Evolutionary conservation across 2,888 invertebrate species (phyloP).

Genomic region (Spicauda simplicius): DNA sequence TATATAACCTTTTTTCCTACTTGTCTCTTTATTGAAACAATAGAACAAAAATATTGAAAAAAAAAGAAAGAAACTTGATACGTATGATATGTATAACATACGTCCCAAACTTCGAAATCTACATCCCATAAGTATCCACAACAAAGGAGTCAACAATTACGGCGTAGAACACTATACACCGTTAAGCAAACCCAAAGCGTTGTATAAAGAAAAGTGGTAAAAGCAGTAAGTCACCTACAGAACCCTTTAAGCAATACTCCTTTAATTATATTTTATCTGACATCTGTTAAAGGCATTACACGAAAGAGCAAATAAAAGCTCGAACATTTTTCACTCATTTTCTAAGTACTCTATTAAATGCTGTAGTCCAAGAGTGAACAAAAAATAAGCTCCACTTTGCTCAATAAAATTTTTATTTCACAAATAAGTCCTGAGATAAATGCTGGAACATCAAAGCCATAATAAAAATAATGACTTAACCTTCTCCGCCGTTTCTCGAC

Average conservation of each 20-base stretch:
- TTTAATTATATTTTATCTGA: constrained; percentile 4
- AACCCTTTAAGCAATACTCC: not conserved
- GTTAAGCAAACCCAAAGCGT: too few relatives aligned
- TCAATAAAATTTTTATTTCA: constrained; percentile 35
- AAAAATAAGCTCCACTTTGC: constrained; percentile 27
- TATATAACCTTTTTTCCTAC: too few relatives aligned
- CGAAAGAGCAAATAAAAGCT: constrained; percentile 17
- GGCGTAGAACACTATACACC: too few relatives aligned
- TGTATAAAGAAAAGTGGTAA: too few relatives aligned
- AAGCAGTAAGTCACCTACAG: not conserved
- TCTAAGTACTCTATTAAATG: constrained; percentile 22
- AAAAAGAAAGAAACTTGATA: too few relatives aligned
- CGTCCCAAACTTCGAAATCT: too few relatives aligned
- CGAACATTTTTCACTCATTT: constrained; percentile 20
- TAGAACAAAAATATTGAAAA: too few relatives aligned
- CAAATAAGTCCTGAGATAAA: constrained; percentile 36
- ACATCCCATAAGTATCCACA: too few relatives aligned
- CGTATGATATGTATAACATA: too few relatives aligned
- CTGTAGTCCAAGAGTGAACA: constrained; percentile 29
- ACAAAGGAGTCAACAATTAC: too few relatives aligned
- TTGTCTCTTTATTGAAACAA: too few relatives aligned
- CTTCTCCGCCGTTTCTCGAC: constrained; percentile 31
- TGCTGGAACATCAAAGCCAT: constrained; percentile 37
- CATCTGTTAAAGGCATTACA: constrained; percentile 17
- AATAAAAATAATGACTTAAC: constrained; percentile 37